Evolutionary conservation across 2,113 vertebrate genomes (phyloP), one percentile per base, ranked within the genome.

Genomic region (Psettodes erumei): DNA sequence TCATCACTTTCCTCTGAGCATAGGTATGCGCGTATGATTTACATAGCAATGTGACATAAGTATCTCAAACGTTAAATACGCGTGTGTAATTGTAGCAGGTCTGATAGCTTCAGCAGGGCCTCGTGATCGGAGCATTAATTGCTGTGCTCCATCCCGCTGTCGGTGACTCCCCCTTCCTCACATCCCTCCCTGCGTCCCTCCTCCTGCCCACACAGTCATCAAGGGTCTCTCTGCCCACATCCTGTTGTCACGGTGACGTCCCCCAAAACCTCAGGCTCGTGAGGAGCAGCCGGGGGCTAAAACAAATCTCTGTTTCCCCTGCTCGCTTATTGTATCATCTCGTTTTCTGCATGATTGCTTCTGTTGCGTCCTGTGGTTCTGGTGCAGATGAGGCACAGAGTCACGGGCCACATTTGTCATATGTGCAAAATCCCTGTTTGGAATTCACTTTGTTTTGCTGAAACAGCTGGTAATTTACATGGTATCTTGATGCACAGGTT

Each of bases 161-260:
- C 42, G 19, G 66, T 66, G 69, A 67, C 56, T 71, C 74, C 54
- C 21, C 4, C 54, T 65, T 63, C 72, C 77, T 67, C 74, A 40
- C 75, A 51, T 79, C 77, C 72, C 77, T 63, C 72, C 77, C 65
- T 71, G 37, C 75, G 47, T 79, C 77, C 72, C 77, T 77, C 72
- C 77, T 71, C 48, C 65, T 72, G 53, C 90, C 80, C 79, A 90
- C 85, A 88, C 82, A 74, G 59, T 74, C 75, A 79, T 75, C 75
- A 74, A 71, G 83, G 77, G 79, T 87, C 69, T 86, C 74, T 83
- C 81, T 84, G 81, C 85, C 84, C 85, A 85, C 88, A 87, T 85
- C 82, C 81, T 77, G 87, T 87, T 89, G 88, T 91, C 87, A 89
- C 80, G 79, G 84, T 82, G 82, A 90, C 77, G 68, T 81, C 83